These are phyloP conservation scores for Peromyscus maniculatus DNA, from an alignment of 2,113 vertebrate species.

Conservation along the genomic window DNA sequence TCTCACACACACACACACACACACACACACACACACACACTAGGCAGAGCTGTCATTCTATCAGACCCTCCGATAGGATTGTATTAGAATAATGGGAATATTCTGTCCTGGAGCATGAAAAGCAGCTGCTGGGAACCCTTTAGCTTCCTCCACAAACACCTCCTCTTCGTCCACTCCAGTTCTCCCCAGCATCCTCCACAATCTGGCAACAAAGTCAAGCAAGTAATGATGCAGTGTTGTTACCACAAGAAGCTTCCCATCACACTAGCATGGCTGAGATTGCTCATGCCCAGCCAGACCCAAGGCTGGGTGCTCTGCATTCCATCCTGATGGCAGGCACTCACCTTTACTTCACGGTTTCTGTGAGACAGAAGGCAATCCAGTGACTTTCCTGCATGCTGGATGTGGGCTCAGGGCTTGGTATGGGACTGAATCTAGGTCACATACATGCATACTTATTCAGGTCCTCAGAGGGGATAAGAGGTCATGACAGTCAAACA, in stretches of 20 bases:
- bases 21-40: background rate
- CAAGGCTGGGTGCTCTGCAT: conserved; percentile 31
- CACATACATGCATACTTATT: conserved; percentile 32
- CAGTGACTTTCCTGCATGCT: background rate
- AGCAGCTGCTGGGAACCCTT: background rate
- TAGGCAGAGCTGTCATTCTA: conserved; percentile 7
- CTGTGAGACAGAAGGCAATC: background rate
- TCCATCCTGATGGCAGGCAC: background rate
- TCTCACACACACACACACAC: too few species aligned
- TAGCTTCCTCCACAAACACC: background rate
- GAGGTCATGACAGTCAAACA: background rate
- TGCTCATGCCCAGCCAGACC: background rate
- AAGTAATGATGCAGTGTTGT: background rate
- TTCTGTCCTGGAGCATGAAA: conserved; percentile 11
- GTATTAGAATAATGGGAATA: conserved; percentile 46
- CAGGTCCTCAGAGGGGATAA: background rate
- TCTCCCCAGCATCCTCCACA: background rate
- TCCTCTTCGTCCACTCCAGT: background rate
- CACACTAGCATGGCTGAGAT: background rate
- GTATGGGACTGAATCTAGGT: conserved; percentile 41
- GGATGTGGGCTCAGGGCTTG: background rate
- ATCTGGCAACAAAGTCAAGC: background rate
- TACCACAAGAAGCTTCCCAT: background rate
- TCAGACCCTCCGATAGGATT: background rate
- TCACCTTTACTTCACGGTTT: conserved; percentile 11